Percentiles rank a stretch among this genome's conserved stretches.
These are phyloP conservation scores for Liodrosophila aerea DNA, from an alignment of 2,888 invertebrate species.

Conservation along the genomic window DNA sequence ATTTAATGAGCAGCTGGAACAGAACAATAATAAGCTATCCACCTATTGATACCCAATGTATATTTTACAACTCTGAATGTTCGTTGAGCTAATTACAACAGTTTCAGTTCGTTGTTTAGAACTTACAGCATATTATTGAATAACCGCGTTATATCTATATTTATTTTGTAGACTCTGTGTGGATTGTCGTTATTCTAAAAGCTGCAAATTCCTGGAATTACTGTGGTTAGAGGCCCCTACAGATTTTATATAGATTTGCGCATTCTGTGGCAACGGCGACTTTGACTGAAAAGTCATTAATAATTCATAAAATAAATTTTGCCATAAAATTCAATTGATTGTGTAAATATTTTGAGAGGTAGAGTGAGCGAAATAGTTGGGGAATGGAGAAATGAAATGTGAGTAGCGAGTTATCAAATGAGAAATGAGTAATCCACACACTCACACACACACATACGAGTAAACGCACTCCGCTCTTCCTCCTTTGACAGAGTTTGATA, in stretches of 20 bases:
- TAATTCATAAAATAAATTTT: constrained; percentile 71
- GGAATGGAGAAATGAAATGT: constrained; percentile 18
- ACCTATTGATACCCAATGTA: too few species aligned
- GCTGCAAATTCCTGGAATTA: constrained; percentile 41
- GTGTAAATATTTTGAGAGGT: constrained; percentile 66
- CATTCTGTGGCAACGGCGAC: background rate
- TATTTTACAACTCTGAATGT: too few species aligned
- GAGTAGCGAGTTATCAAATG: constrained; percentile 20
- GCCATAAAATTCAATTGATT: constrained; percentile 74
- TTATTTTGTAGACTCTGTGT: too few species aligned
- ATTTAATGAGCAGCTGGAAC: constrained; percentile 43
- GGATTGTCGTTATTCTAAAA: too few species aligned
- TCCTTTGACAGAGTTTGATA: constrained; percentile 56
- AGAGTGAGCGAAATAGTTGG: constrained; percentile 6
- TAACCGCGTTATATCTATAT: too few species aligned
- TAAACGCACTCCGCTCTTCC: constrained; percentile 27
- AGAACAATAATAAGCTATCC: background rate
- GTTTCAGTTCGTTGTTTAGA: too few species aligned
- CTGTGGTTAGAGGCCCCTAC: constrained; percentile 33
- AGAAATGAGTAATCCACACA: constrained; percentile 20
- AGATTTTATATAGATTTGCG: constrained; percentile 20
- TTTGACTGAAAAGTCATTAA: constrained; percentile 53
- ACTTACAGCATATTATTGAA: too few species aligned
- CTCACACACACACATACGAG: too few species aligned
- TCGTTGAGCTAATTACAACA: too few species aligned